These are phyloP conservation scores for Spilarctia lutea DNA, from an alignment of 2,888 invertebrate species.

Conservation along the genomic window DNA sequence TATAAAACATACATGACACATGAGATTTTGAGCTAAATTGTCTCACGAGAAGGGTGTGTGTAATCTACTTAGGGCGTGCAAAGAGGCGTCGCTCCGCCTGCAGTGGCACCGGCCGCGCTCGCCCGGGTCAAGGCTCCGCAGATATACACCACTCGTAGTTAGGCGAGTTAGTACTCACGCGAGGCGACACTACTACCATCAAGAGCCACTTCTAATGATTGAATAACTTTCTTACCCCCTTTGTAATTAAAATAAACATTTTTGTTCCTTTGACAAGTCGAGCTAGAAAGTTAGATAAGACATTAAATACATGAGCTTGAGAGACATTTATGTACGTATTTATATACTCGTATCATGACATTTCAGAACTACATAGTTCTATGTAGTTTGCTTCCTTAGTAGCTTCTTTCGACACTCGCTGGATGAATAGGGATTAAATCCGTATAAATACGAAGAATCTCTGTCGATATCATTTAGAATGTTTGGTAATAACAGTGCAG, in stretches of 20 bases:
- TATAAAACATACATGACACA: conserved; percentile 18
- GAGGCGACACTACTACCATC: neutral
- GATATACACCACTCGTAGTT: conserved; percentile 35
- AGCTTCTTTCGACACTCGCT: no score
- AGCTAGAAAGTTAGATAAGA: neutral
- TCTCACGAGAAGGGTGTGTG: conserved; percentile 17
- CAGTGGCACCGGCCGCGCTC: conserved; percentile 22
- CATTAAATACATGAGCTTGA: neutral
- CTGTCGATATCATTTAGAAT: neutral
- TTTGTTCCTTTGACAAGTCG: neutral
- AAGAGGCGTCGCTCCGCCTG: conserved; percentile 14
- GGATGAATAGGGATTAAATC: no score
- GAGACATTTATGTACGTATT: neutral
- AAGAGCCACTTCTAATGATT: neutral
- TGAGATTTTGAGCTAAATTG: conserved; percentile 44
- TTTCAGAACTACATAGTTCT: no score
- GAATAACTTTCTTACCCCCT: conserved; percentile 5
- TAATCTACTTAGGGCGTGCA: conserved; percentile 38
- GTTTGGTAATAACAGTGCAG: no score
- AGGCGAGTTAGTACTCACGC: neutral
- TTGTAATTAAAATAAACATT: neutral
- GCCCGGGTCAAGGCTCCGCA: conserved; percentile 55
- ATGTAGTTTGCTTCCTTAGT: no score
- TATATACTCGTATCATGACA: no score
- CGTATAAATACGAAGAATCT: neutral